phyloP scores from a whole-genome alignment of 2,113 vertebrate genomes.

The Embiotoca jacksoni region DNA sequence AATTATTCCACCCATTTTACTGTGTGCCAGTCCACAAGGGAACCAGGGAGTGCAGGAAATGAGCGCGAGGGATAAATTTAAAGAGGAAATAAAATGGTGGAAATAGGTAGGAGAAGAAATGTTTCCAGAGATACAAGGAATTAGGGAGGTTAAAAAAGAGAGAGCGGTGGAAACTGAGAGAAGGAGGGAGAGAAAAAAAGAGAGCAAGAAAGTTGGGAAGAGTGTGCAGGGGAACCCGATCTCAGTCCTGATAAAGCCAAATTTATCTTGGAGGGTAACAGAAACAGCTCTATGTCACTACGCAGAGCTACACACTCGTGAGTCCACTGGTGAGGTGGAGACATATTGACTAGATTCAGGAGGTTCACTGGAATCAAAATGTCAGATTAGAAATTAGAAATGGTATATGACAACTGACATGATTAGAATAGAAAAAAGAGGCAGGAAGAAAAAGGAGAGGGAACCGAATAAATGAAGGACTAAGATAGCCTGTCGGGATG shows the following conservation, averaged over 20 bases:
- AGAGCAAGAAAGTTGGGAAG: conserved; percentile 9
- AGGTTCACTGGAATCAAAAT: neutral
- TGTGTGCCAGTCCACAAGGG: conserved; percentile 36
- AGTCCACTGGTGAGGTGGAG: neutral
- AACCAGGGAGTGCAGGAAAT: conserved; percentile 54
- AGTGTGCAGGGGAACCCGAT: conserved; percentile 72
- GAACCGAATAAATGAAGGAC: neutral
- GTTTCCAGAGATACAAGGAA: conserved; percentile 28
- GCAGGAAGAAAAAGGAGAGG: neutral
- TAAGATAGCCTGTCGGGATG: conserved; percentile 6
- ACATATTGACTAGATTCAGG: neutral
- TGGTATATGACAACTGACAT: neutral
- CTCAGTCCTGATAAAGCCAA: conserved; percentile 74
- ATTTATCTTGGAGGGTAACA: conserved; percentile 81
- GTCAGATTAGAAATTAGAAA: neutral
- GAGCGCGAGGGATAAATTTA: conserved; percentile 34
- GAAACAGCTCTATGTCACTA: conserved; percentile 77
- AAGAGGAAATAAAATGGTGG: conserved; percentile 38
- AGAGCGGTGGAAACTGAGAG: neutral
- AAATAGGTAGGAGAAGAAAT: conserved; percentile 36
- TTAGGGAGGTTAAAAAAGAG: conserved; percentile 4
- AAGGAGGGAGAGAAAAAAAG: neutral
- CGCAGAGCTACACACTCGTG: conserved; percentile 60
- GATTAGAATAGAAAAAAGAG: neutral
- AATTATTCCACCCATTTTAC: conserved; percentile 78